Evolutionary conservation across 2,888 invertebrate genomes (phyloP), one percentile per base, ranked within the genome.

Genomic region (Encarsia formosa): DNA sequence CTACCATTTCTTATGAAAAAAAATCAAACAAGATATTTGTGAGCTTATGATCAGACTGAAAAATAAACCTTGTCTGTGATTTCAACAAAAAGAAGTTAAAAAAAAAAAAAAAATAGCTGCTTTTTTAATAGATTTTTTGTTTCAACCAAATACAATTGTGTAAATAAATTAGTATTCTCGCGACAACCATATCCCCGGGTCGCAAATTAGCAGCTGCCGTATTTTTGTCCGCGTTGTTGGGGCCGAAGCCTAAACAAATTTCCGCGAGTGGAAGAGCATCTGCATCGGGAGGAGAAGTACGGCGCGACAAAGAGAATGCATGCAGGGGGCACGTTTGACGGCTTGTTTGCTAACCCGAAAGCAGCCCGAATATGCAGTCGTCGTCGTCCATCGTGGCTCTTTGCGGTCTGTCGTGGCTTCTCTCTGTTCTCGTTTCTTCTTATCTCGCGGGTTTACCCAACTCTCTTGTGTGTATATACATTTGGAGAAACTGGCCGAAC

Each of bases 331-430:
- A 50, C 47, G 45, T 50, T 42, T 31, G 41, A 47, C 46, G 45
- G 19, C 9, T 24, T 56, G 46, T 52, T 55, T 57, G 44, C 49
- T 51, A 45, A 48, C 26, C 48, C 58, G 40, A 58, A 55, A 55
- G 50, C 52, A n/a, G n/a, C n/a, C n/a, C 56, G 29, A 56, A 54
- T 45, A 16, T 34, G 40, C 43, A 31, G 34, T 15, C 49, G 20
- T 24, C 15, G 40, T 40, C 22, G n/a, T 32, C 46, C 37, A 39
- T 40, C 26, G 34, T 45, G 22, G 29, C 34, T 43, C n/a, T 9
- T 18, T 15, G 20, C 41, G 32, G 11, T 35, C 15, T 13, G 24
- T 31, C 18, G 19, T n/a, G 19, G 3, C 34, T 34, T 23, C 11
- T 2, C 47, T 35, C 11, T 20, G 40, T 43, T 44, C 43, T 40